Evolutionary conservation across 1,140 invertebrate genomes (phyloP).

Genomic region (Drosophila ogumai): DNA sequence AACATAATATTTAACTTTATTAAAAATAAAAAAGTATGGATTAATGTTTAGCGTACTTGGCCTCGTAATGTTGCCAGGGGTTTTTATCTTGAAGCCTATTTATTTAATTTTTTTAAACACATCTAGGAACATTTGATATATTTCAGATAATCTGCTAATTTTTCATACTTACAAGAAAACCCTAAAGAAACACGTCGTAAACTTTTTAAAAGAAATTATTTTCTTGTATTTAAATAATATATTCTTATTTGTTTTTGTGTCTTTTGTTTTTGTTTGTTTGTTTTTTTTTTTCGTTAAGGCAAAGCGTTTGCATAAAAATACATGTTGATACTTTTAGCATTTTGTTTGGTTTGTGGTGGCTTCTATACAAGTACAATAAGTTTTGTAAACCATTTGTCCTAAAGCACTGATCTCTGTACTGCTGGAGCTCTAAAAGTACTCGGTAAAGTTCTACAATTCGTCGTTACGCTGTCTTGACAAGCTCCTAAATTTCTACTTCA

Average conservation of each 20-base stretch:
- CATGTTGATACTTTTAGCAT: slow-evolving; percentile 45
- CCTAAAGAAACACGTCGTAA: slow-evolving; percentile 19
- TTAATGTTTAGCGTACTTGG: too few species aligned
- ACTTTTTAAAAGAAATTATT: slow-evolving; percentile 50
- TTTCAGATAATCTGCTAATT: neutral
- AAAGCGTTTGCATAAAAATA: slow-evolving; percentile 84
- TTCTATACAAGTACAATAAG: slow-evolving; percentile 54
- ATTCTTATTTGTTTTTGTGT: slow-evolving; percentile 36
- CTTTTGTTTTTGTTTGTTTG: slow-evolving; percentile 28
- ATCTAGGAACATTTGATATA: too few species aligned
- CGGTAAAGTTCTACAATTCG: slow-evolving; percentile 30
- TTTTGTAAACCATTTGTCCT: slow-evolving; percentile 69
- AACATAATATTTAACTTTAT: too few species aligned
- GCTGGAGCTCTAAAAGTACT: slow-evolving; percentile 21
- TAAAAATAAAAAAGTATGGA: too few species aligned
- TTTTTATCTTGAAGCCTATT: too few species aligned
- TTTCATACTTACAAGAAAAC: slow-evolving; percentile 1
- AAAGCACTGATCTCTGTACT: slow-evolving; percentile 51
- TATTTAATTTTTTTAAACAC: too few species aligned
- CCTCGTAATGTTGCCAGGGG: too few species aligned
- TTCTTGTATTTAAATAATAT: slow-evolving; percentile 61
- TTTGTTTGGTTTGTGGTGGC: slow-evolving; percentile 44
- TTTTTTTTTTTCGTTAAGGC: slow-evolving; percentile 62
- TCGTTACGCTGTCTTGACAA: slow-evolving; percentile 27
- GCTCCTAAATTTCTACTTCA: slow-evolving; percentile 18